phyloP scores from a whole-genome alignment of 2,797 vertebrate genomes.

The Glossophaga mutica region DNA sequence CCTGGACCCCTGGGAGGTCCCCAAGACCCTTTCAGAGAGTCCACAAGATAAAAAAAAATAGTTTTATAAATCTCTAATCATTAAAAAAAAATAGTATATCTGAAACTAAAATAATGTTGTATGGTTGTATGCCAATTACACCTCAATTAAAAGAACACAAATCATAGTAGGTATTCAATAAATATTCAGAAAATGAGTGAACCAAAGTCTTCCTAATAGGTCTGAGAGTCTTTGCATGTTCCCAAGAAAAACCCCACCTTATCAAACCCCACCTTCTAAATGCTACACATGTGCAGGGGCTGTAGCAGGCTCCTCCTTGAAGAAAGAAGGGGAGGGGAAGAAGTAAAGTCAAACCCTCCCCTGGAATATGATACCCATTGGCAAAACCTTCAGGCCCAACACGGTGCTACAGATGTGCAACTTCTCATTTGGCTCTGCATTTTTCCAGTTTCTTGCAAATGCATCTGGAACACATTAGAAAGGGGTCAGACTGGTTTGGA shows the following conservation, averaged over 20 bases:
- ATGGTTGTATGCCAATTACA: not conserved
- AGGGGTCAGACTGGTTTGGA: constrained; percentile 75
- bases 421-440: constrained; percentile 55
- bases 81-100: not conserved
- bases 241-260: not conserved
- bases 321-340: too few relatives aligned
- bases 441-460: constrained; percentile 60
- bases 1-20: not conserved
- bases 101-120: not conserved
- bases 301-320: not conserved
- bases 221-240: accelerated
- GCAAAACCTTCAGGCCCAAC: constrained; percentile 6
- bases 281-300: not conserved
- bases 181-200: not conserved
- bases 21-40: not conserved
- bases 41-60: not conserved
- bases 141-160: not conserved
- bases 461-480: constrained; percentile 77
- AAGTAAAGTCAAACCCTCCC: not conserved
- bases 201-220: not conserved
- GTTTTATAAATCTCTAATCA: not conserved
- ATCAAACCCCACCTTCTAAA: too few relatives aligned
- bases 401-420: not conserved
- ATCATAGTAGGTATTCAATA: not conserved
- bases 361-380: too few relatives aligned